Evolutionary conservation across 2,797 vertebrate species (phyloP).

Genomic region (Sternotherus odoratus): DNA sequence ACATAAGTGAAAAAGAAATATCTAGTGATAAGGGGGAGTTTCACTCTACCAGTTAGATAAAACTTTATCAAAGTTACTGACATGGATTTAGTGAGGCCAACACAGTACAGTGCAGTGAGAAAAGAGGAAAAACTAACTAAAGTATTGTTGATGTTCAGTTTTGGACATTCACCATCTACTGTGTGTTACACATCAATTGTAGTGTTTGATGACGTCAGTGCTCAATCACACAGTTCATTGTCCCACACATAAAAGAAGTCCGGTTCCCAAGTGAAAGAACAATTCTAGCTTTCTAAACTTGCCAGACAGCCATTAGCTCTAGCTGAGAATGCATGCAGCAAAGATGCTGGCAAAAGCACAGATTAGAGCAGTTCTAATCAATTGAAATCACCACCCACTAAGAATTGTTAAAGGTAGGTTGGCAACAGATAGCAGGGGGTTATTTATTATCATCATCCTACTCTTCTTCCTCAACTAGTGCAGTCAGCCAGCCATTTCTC

Average conservation of each 20-base stretch:
- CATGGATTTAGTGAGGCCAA: not conserved
- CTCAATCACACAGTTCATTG: not conserved
- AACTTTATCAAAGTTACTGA: not conserved
- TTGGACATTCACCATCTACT: not conserved
- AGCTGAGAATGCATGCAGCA: not conserved
- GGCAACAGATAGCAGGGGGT: not conserved
- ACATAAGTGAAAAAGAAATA: not conserved
- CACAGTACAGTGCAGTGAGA: not conserved
- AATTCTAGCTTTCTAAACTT: not conserved
- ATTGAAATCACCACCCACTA: not conserved
- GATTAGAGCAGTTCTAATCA: conserved; percentile 1
- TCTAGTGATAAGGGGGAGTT: rapidly evolving
- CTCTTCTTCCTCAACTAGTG: not conserved
- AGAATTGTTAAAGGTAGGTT: not conserved
- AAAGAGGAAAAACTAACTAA: not conserved
- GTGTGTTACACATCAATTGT: not conserved
- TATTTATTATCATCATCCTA: not conserved
- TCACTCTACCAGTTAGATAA: not conserved
- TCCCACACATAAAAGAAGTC: not conserved
- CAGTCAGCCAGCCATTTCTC: not conserved
- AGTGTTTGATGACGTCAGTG: not conserved
- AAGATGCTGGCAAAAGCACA: not conserved
- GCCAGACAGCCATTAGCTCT: not conserved
- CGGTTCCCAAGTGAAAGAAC: conserved; percentile 9
- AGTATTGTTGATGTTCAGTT: not conserved